Conservation (phyloP, 1,140 invertebrate species). For the Littorina saxatilis region DNA sequence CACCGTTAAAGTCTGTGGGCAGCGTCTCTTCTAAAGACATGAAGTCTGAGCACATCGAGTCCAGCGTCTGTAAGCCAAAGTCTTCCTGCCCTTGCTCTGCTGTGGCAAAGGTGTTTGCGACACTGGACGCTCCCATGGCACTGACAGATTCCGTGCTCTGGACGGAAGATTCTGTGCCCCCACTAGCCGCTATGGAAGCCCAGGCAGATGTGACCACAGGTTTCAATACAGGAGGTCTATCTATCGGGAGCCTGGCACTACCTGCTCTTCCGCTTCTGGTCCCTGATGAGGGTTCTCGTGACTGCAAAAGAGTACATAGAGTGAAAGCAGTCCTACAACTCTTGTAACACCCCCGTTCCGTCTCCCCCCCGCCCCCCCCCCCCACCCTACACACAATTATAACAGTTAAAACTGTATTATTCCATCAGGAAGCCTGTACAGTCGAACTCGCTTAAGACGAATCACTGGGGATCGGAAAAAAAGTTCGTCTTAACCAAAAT, state of each 20-base stretch:
- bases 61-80: constrained; percentile 50
- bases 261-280: neutral
- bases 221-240: constrained; percentile 33
- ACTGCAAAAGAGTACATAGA: neutral
- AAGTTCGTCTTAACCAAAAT: no score
- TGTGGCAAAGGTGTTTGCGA: constrained; percentile 39
- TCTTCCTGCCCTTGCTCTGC: constrained; percentile 35
- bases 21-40: constrained; percentile 64
- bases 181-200: neutral
- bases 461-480: no score
- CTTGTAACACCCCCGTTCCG: no score
- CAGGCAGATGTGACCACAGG: constrained; percentile 40
- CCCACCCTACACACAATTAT: no score
- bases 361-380: no score
- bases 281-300: neutral
- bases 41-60: constrained; percentile 61
- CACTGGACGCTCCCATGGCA: constrained; percentile 41
- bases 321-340: no score
- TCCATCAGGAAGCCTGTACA: no score
- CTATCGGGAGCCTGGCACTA: constrained; percentile 9
- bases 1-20: constrained; percentile 64
- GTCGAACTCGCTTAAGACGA: no score
- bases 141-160: constrained; percentile 3
- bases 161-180: neutral
- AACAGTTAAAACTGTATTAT: no score